Conservation (phyloP, 2,888 invertebrate genomes). For the Epiblema foenella region DNA sequence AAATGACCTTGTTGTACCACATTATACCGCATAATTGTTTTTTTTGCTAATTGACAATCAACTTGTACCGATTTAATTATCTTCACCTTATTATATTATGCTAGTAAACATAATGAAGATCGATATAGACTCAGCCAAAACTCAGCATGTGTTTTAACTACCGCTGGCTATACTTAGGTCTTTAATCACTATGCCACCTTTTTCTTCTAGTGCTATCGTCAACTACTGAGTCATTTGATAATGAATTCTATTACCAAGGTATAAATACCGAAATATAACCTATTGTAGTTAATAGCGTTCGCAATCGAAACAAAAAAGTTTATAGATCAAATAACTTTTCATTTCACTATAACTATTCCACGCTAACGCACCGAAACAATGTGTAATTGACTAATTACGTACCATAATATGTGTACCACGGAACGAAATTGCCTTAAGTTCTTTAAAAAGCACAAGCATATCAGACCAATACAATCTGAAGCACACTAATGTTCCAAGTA, state of each 20-base stretch:
- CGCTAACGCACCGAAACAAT: slow-evolving; percentile 18
- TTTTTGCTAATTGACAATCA: no score
- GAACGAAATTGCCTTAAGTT: background rate
- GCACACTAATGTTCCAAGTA: slow-evolving; percentile 2
- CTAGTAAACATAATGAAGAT: background rate
- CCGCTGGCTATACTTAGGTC: background rate
- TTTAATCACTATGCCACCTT: background rate
- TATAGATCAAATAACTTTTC: slow-evolving; percentile 27
- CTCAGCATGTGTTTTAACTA: background rate
- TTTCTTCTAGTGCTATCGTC: background rate
- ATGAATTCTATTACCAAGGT: background rate
- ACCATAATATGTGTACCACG: slow-evolving; percentile 15
- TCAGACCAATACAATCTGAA: background rate
- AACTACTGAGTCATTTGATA: background rate
- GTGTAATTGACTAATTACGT: slow-evolving; percentile 36
- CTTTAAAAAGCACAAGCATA: background rate
- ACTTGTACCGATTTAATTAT: background rate
- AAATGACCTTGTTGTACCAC: no score
- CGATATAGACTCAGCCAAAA: background rate
- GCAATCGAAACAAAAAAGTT: slow-evolving; percentile 4
- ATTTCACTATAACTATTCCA: slow-evolving; percentile 23
- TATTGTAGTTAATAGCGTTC: background rate
- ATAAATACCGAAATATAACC: background rate
- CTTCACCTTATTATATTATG: background rate
- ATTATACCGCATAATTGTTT: no score